A percentile compares a stretch with the other conserved stretches of the same genome.
Conservation (phyloP, 2,888 invertebrate genomes). For the Poecilus cupreus region DNA sequence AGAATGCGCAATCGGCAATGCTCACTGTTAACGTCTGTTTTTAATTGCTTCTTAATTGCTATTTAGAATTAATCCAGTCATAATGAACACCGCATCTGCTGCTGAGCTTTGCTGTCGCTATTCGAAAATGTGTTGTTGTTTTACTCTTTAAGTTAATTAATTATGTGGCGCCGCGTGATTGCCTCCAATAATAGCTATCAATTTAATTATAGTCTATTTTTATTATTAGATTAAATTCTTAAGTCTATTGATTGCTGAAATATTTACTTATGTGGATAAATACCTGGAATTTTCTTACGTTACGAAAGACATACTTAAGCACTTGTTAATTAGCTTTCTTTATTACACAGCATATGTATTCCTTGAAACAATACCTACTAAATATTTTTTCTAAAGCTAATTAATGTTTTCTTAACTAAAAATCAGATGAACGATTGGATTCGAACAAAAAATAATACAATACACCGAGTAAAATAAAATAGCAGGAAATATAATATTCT, state of each 20-base stretch:
- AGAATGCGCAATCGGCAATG: not conserved
- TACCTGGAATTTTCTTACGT: not conserved
- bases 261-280: not conserved
- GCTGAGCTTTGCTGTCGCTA: slow-evolving; percentile 7
- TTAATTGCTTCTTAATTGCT: slow-evolving; percentile 39
- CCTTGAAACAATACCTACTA: no score
- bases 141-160: not conserved
- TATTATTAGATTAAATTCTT: slow-evolving; percentile 21
- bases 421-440: no score
- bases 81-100: slow-evolving; percentile 38
- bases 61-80: slow-evolving; percentile 11
- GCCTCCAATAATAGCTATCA: not conserved
- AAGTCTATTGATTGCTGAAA: not conserved
- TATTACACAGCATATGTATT: not conserved
- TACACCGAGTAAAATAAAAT: no score
- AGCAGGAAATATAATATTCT: no score
- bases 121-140: slow-evolving; percentile 3
- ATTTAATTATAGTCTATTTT: slow-evolving; percentile 10
- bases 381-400: no score
- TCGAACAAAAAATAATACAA: no score
- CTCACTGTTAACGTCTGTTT: slow-evolving; percentile 9
- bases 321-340: not conserved
- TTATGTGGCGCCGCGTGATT: slow-evolving; percentile 3
- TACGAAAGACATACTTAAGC: not conserved
- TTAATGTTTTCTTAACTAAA: no score